Conservation (phyloP, 2,113 vertebrate species). For the Eubucco bourcierii region DNA sequence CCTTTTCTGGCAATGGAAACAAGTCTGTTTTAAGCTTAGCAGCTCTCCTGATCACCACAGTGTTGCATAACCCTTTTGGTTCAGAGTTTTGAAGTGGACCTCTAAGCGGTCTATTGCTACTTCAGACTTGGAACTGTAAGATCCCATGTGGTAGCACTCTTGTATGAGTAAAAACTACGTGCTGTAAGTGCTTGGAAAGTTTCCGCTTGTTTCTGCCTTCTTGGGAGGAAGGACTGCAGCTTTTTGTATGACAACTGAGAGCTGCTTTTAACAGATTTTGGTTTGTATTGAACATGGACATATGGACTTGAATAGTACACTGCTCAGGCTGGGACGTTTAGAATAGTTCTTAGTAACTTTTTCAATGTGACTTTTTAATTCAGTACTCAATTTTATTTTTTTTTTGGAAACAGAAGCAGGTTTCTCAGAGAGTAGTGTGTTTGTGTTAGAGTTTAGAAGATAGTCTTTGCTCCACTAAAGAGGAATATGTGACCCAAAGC, state of each 20-base stretch:
- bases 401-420: constrained; percentile 30
- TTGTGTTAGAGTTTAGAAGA: not conserved
- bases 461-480: not conserved
- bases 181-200: not conserved
- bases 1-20: not conserved
- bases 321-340: not conserved
- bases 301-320: not conserved
- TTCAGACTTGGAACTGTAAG: not conserved
- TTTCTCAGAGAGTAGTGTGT: not conserved
- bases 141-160: not conserved
- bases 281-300: not conserved
- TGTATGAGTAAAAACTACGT: not conserved
- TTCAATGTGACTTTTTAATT: constrained; percentile 14
- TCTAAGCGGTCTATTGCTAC: not conserved
- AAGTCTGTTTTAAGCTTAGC: not conserved
- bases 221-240: not conserved
- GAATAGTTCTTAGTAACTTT: constrained; percentile 23
- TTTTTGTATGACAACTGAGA: not conserved
- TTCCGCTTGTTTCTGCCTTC: not conserved
- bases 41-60: not conserved
- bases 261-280: not conserved
- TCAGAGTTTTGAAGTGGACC: not conserved
- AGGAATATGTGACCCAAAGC: constrained; percentile 24
- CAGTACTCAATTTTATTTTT: not conserved
- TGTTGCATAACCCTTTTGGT: accelerated